Base-by-base conservation (phyloP, 2,888 invertebrate species). In the Melinaea menophilus region DNA sequence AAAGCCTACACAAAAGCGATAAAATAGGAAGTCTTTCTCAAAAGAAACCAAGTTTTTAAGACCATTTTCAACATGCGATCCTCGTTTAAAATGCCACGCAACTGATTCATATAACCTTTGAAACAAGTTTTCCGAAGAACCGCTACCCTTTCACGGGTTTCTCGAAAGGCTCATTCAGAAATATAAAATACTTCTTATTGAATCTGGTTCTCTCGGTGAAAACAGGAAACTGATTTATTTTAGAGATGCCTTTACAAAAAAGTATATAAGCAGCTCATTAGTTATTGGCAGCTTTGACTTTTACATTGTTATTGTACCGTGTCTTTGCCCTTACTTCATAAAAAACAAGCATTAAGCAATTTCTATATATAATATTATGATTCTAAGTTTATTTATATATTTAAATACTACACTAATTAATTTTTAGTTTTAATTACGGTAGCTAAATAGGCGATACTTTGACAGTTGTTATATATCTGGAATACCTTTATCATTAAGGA, bases 41-140 rank as follows among this genome's bases (percentile, higher is more conserved):
- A 59, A 59, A 11, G 41, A 63, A 55, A 63, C 56, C 47, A 41
- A 63, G 55, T 59, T 63, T 58, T 46, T 55, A 55, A 55, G 54
- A 59, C 33, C 45, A 59, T 59, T 59, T 63, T 58, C 13, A 63
- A 59, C 56, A 47, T 56, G 59, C 62, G 55, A 59, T 63, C 62
- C 58, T 41, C 59, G 55, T 63, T 63, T 59, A 59, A 63, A 59
- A 59, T 63, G 56, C 59, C 62, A 63, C 58, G 58, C 47, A 63
- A 63, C 58, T 63, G 58, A 62, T 62, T 56, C 62, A 63, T 56
- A 59, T 56, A 63, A 63, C 62, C 62, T 56, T 59, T 58, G 56
- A 59, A 59, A 58, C 47, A 59, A 63, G 62, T 62, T 62, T 58
- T 58, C 58, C 47, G 55, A 59, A 59, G 59, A 59, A 59, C 51